phyloP scores from a whole-genome alignment of 2,797 vertebrate genomes.

The Anomalospiza imberbis region DNA sequence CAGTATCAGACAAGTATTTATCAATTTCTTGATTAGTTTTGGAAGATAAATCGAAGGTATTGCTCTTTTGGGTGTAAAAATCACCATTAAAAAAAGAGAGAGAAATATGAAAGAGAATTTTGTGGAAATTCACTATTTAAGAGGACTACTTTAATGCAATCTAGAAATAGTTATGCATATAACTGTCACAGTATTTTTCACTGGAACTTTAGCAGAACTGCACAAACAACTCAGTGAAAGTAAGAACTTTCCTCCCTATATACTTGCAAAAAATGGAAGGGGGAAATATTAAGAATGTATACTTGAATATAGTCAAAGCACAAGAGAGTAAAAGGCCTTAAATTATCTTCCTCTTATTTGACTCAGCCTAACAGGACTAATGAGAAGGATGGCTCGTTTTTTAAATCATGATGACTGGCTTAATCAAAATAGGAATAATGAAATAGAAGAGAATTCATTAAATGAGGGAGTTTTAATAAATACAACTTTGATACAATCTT shows the following conservation, averaged over 20 bases:
- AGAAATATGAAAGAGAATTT: background rate
- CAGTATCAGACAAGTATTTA: background rate
- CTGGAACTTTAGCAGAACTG: background rate
- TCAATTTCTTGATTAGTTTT: background rate
- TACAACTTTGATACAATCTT: background rate
- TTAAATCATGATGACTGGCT: background rate
- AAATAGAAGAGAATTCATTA: background rate
- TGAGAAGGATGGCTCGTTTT: conserved; percentile 13
- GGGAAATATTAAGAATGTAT: background rate
- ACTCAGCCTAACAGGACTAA: background rate
- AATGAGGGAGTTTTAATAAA: background rate
- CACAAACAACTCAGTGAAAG: background rate
- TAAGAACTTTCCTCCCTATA: background rate
- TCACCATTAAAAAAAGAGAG: background rate
- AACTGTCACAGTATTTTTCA: background rate
- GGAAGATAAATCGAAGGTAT: background rate
- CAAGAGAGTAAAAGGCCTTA: background rate
- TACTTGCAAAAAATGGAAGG: background rate
- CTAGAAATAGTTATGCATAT: background rate
- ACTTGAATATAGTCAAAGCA: background rate
- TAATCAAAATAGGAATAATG: background rate
- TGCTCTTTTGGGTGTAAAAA: background rate
- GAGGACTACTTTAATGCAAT: background rate
- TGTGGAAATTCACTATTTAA: background rate
- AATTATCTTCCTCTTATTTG: background rate